Base-by-base conservation (phyloP, 2,888 invertebrate genomes). In the Coremacera marginata region DNA sequence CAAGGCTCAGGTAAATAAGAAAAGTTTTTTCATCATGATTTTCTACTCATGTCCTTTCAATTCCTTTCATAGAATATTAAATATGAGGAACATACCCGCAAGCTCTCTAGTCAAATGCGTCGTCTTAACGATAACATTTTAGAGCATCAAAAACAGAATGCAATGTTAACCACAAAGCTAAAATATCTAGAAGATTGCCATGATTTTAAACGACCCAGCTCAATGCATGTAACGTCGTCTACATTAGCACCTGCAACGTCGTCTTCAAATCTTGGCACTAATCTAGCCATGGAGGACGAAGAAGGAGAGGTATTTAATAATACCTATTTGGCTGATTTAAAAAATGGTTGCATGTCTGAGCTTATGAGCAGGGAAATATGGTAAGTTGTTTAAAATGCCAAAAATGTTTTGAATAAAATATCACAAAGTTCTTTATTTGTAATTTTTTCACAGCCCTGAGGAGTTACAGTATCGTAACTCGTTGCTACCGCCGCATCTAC, bases 271-370 rank as follows among this genome's bases (percentile, higher is more conserved):
- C 75, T 86, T 22, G 84, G 84, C 51, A 83, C 85, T 4, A 91
- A 91, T 81, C 89, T 94, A 31, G 92, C 92, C 83, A 94, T 94
- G 93, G 96, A 95, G 67, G 96, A 96, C 84, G 96, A 96, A 86
- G 95, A 95, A 82, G 95, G 94, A 63, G 96, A 96, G 86, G 90
- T 94, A 63, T 96, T 96, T 86, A 95, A 95, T 88, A 95, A 94
- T 81, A 94, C 94, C 70, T 95, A 94, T 86, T 90, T 96, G 80
- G 91, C 91, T 0, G 94, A 94, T 86, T 88, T 94, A 82, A 92
- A 94, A 83, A 90, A 90, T 76, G 91, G 92, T 27, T 91, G 91
- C 67, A 84, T 89, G 19, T 89, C 90, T 0, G 84, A 84, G 79
- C 80, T 80, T 51, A 86, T 87, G 77, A 83, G 80, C 65, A 81